Evolutionary conservation across 1,140 invertebrate genomes (phyloP).

Genomic region (Heliconius melpomene): DNA sequence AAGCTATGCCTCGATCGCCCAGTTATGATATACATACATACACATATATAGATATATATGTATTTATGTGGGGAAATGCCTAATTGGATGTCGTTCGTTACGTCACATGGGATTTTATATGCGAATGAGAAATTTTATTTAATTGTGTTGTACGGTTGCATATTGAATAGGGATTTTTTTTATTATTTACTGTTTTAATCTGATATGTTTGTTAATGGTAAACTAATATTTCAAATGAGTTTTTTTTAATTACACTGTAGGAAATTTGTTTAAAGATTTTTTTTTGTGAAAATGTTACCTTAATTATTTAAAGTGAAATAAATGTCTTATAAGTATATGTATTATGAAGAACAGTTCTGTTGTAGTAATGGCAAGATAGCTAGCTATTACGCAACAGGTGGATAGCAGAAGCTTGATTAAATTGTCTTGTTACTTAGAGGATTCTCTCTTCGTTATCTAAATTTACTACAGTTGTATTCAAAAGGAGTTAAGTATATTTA

Average conservation of each 20-base stretch:
- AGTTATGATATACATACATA: not conserved
- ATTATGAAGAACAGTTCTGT: too few species aligned
- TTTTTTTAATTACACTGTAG: too few species aligned
- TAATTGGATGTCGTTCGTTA: constrained; percentile 1
- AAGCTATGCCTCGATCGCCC: not conserved
- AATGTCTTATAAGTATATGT: not conserved
- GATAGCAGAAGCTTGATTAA: not conserved
- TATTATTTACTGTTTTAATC: not conserved
- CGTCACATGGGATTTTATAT: constrained; percentile 1
- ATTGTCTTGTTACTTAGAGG: not conserved
- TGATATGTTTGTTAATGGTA: not conserved
- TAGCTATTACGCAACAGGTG: not conserved
- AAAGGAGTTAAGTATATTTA: not conserved
- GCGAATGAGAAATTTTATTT: not conserved
- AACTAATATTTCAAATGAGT: not conserved
- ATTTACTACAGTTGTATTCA: not conserved
- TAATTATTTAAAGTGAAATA: not conserved
- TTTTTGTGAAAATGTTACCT: too few species aligned
- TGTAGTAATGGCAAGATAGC: not conserved
- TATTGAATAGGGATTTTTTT: not conserved
- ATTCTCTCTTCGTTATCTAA: not conserved
- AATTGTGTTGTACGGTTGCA: not conserved
- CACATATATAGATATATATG: not conserved
- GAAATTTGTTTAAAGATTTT: too few species aligned
- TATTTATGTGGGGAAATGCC: not conserved